Percentiles rank a stretch among this genome's conserved stretches.
Evolutionary conservation across 2,888 invertebrate species (phyloP).

Genomic region (Taenaris catops): DNA sequence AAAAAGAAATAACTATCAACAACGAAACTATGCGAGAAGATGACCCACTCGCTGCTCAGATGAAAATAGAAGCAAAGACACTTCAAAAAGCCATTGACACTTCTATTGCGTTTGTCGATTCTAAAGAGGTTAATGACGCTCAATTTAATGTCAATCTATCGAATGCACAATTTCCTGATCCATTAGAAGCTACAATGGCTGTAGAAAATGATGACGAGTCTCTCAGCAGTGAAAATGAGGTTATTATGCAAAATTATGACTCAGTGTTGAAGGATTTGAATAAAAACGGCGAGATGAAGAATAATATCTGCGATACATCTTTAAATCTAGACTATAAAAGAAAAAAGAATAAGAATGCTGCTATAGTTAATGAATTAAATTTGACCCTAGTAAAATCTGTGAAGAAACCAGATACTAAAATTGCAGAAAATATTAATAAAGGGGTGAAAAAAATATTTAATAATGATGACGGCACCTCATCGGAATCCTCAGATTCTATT

Average conservation of each 20-base stretch:
- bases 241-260: conserved; percentile 57
- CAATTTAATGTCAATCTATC: conserved; percentile 38
- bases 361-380: conserved; percentile 57
- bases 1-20: conserved; percentile 51
- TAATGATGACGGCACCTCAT: conserved; percentile 25
- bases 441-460: conserved; percentile 20
- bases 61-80: conserved; percentile 56
- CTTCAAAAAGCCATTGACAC: conserved; percentile 43
- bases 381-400: conserved; percentile 48
- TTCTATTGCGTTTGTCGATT: conserved; percentile 43
- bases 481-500: conserved; percentile 54
- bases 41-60: conserved; percentile 45
- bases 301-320: conserved; percentile 43
- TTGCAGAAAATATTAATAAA: conserved; percentile 15
- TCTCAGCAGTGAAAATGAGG: conserved; percentile 54
- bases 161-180: conserved; percentile 46
- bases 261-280: conserved; percentile 50
- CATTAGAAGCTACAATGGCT: conserved; percentile 40
- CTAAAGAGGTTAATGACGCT: conserved; percentile 34
- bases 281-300: conserved; percentile 30
- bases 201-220: conserved; percentile 31
- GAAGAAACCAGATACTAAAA: no score
- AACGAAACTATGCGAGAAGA: conserved; percentile 33
- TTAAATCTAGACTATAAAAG: conserved; percentile 46
- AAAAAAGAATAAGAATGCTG: conserved; percentile 36